Percentiles rank a stretch among this genome's conserved stretches.
phyloP scores from a whole-genome alignment of 2,113 vertebrate species.

The Rostratula benghalensis region DNA sequence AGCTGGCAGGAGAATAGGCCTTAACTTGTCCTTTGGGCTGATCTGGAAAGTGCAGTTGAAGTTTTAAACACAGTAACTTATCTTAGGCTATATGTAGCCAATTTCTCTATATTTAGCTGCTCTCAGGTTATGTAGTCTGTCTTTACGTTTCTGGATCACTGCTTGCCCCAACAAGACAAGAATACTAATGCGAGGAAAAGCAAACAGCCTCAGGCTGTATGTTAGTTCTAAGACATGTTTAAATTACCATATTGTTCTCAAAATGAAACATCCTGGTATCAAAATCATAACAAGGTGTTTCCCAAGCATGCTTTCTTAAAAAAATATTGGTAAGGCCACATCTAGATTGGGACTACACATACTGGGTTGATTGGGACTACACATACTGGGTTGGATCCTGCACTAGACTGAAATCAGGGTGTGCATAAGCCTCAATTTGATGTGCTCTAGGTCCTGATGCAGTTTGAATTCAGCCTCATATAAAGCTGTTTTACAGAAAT shows the following conservation, averaged over 20 bases:
- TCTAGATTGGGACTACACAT: background rate
- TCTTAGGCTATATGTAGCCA: background rate
- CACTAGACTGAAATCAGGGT: background rate
- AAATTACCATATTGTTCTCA: background rate
- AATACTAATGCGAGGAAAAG: slow-evolving; percentile 16
- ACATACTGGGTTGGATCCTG: background rate
- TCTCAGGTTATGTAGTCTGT: slow-evolving; percentile 2
- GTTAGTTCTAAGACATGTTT: background rate
- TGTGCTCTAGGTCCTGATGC: background rate
- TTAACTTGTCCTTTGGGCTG: background rate
- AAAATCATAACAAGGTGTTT: background rate
- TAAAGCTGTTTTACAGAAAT: background rate
- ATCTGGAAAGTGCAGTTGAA: background rate
- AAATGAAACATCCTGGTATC: background rate
- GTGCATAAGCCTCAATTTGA: background rate
- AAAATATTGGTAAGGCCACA: background rate
- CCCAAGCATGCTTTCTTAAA: background rate
- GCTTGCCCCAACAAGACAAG: slow-evolving; percentile 13
- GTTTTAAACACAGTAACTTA: slow-evolving; percentile 5
- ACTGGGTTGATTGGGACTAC: background rate
- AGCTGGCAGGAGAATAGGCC: background rate
- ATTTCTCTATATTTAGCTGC: slow-evolving; percentile 25
- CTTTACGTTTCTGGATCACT: slow-evolving; percentile 7
- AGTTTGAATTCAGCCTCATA: background rate
- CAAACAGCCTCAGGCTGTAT: slow-evolving; percentile 6